phyloP scores from a whole-genome alignment of 92 coral and sea anemone species.

The Zoanthus solanderi region DNA sequence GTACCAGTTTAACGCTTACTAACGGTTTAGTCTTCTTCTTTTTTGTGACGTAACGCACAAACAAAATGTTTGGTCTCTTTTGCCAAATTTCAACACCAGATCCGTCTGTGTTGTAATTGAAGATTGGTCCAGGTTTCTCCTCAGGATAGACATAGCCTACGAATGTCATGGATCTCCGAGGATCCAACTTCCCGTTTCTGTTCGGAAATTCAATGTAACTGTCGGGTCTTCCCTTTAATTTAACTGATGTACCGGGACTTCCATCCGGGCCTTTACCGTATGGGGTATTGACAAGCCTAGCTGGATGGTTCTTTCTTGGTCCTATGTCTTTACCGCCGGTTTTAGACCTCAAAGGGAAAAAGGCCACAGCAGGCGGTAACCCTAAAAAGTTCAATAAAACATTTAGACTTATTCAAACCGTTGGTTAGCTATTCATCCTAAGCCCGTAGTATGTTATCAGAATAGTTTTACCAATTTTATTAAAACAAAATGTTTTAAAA shows the following conservation, averaged over 20 bases:
- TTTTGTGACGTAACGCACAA: conserved; percentile 75
- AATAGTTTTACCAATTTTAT: background rate
- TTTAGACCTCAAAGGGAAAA: conserved; percentile 68
- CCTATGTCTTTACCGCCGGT: conserved; percentile 67
- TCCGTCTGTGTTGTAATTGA: conserved; percentile 84
- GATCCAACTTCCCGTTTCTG: conserved; percentile 64
- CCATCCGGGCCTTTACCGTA: conserved; percentile 70
- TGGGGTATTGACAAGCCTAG: conserved; percentile 56
- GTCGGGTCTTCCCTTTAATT: conserved; percentile 73
- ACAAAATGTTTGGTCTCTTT: conserved; percentile 72
- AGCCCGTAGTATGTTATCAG: background rate
- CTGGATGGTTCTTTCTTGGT: conserved; percentile 72
- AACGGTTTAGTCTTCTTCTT: conserved; percentile 61
- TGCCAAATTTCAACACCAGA: conserved; percentile 89
- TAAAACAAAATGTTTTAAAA: too few relatives aligned
- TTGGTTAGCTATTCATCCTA: background rate
- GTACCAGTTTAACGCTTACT: conserved; percentile 45
- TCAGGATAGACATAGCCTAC: conserved; percentile 75
- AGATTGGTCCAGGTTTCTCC: conserved; percentile 74
- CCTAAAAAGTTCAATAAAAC: conserved; percentile 30
- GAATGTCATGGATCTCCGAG: conserved; percentile 71
- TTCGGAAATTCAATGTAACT: conserved; percentile 83
- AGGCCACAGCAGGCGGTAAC: conserved; percentile 80
- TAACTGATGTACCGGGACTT: conserved; percentile 66
- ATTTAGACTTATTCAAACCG: background rate